Evolutionary conservation across 1,140 invertebrate species (phyloP), one percentile per base, ranked within the genome.

Genomic region (Nylanderia fulva): DNA sequence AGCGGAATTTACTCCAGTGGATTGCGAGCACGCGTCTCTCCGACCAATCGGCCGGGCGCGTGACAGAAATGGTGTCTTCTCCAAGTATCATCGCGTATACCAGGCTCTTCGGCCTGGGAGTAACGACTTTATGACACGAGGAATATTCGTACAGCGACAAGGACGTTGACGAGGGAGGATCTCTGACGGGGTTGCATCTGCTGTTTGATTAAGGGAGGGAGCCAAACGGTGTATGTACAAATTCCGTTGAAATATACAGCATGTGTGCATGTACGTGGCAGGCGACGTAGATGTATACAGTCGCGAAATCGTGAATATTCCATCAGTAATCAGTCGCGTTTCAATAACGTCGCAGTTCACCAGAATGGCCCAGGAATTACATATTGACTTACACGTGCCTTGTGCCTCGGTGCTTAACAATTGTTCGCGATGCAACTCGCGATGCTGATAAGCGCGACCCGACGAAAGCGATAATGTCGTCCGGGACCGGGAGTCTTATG

Each of bases 61-160:
- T 82, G 77, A 82, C 77, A 82, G 52, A 82, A 82, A 71, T 58
- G 71, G 64, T 56, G 36, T 71, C 66, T 82, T n/a, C n/a, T n/a
- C n/a, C 52, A 27, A 71, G 24, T 82, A 82, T 71, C 52, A 9
- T 0, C 7, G 11, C 45, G 15, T 48, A 48, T 9, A 5, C 5
- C 45, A 4, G 13, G 13, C 29, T 4, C 3, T n/a, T n/a, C n/a
- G n/a, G n/a, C n/a, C n/a, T n/a, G n/a, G n/a, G n/a, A n/a, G 24
- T 45, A 54, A 71, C 52, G 77, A 82, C 64, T 71, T 80, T 82
- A 58, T 36, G 66, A 15, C 24, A 2, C 58, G 15, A 79, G 29
- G 45, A 39, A 79, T 79, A 79, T 39, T 54, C 33, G 33, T 24
- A 24, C 18, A 21, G 8, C 8, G 4, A 24, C 3, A n/a, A 29